Conservation (phyloP, 2,797 vertebrate species). For the Galago senegalensis region DNA sequence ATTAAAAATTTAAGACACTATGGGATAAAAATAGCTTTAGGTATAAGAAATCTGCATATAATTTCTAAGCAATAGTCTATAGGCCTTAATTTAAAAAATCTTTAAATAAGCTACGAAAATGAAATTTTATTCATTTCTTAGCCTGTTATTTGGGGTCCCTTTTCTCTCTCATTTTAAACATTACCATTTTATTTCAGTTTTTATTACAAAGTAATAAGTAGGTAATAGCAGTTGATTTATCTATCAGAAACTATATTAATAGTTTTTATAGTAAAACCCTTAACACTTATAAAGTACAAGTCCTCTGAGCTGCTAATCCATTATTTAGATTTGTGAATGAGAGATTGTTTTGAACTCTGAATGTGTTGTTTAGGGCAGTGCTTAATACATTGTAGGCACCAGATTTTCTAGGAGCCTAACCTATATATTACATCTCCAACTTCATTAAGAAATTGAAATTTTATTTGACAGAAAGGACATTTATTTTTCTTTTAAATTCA, state of each 20-base stretch:
- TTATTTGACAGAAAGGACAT: background rate
- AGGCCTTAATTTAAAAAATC: background rate
- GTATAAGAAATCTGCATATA: background rate
- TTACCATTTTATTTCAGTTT: constrained; percentile 40
- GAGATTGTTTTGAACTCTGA: background rate
- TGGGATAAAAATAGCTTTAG: constrained; percentile 6
- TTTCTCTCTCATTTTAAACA: constrained; percentile 42
- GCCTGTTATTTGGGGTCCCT: background rate
- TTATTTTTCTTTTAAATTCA: constrained; percentile 54
- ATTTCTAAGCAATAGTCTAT: background rate
- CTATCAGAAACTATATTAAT: constrained; percentile 33
- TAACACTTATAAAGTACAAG: constrained; percentile 47
- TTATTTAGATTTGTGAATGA: constrained; percentile 42
- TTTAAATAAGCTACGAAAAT: constrained; percentile 56
- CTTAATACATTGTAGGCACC: background rate
- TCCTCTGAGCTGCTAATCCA: constrained; percentile 46
- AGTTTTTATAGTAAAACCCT: constrained; percentile 46
- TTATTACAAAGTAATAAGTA: constrained; percentile 63
- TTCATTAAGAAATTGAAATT: constrained; percentile 53
- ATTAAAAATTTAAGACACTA: background rate
- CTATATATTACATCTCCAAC: constrained; percentile 39
- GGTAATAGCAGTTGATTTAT: constrained; percentile 42
- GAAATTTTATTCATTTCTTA: constrained; percentile 1
- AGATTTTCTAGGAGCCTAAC: constrained; percentile 42
- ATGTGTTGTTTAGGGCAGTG: constrained; percentile 18